Base-by-base conservation (phyloP, 2,888 invertebrate genomes). In the Vesta saturnalis region DNA sequence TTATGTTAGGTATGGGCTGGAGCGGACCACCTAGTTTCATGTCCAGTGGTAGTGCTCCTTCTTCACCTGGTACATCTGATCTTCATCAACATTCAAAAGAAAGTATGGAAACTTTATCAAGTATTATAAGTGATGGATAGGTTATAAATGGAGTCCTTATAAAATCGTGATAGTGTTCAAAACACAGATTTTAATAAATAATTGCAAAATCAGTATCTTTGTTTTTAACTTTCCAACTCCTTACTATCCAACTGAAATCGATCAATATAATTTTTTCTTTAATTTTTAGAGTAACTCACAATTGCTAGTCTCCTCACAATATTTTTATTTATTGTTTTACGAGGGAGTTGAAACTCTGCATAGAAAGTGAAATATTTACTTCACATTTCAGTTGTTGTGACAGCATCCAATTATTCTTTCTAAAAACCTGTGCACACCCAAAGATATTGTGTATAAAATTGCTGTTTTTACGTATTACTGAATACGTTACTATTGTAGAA, bases 11-110 rank as follows among this genome's bases (percentile, higher is more conserved):
- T 78, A 67, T 82, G 81, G 94, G 93, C 72, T 95, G 94, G 94
- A 94, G 94, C 81, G 94, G 93, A 1, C 94, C 95, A 4, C 94
- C 94, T 0, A 95, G 94, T 64, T 90, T 93, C 59, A 88, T 94
- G 61, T 95, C 95, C 0, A 93, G 92, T 5, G 89, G 89, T 60
- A 90, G 89, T 21, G 94, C 95, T 0, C 94, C 94, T 0, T 95
- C 95, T 0, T 95, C 95, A 23, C 91, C 91, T 76, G 90, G 89
- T 15, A 85, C 88, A 80, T 87, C 88, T 12, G 88, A 90, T 79
- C 86, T 86, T 6, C 86, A 89, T 80, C 82, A 87, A 77, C 82
- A 86, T 80, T 80, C 86, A 1, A 87, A 88, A 71, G 89, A 87
- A 74, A 89, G 88, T 77, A 89, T 88, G 73, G 87, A 87, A 74